These are phyloP conservation scores for Parazoanthus atlanticus DNA, from an alignment of 92 coral and sea anemone genomes.

Conservation along the genomic window DNA sequence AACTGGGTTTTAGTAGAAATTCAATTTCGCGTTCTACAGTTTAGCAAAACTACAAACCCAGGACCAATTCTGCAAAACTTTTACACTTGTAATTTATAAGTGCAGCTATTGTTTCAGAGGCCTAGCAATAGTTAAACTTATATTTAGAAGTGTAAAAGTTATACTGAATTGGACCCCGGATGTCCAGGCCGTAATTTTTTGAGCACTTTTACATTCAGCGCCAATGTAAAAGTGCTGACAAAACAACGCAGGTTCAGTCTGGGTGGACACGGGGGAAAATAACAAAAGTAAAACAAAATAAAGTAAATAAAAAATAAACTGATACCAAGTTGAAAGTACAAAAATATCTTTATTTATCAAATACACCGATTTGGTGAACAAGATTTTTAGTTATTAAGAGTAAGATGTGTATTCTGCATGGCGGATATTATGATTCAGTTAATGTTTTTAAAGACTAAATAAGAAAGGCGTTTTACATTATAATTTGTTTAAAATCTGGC, in stretches of 20 bases:
- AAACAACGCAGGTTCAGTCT: slow-evolving; percentile 30
- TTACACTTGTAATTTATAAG: too few species aligned
- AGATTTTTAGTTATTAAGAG: background rate
- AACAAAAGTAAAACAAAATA: background rate
- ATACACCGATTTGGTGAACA: background rate
- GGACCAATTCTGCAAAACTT: too few species aligned
- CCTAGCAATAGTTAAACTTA: too few species aligned
- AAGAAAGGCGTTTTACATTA: too few species aligned
- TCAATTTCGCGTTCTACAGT: too few species aligned
- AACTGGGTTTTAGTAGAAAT: too few species aligned
- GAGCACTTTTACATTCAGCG: background rate
- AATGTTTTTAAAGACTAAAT: background rate
- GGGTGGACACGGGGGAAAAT: slow-evolving; percentile 5
- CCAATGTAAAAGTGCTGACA: background rate
- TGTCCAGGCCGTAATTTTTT: background rate
- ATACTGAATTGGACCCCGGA: background rate
- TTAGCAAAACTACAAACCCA: too few species aligned
- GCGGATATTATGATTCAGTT: background rate
- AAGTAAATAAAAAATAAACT: background rate
- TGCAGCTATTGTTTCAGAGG: too few species aligned
- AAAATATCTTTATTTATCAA: slow-evolving; percentile 35
- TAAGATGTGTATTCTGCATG: background rate
- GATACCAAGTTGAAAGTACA: slow-evolving; percentile 9
- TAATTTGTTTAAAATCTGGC: background rate
- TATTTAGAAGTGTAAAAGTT: background rate